Conservation (phyloP, 2,888 invertebrate species). For the Harmothoe impar region DNA sequence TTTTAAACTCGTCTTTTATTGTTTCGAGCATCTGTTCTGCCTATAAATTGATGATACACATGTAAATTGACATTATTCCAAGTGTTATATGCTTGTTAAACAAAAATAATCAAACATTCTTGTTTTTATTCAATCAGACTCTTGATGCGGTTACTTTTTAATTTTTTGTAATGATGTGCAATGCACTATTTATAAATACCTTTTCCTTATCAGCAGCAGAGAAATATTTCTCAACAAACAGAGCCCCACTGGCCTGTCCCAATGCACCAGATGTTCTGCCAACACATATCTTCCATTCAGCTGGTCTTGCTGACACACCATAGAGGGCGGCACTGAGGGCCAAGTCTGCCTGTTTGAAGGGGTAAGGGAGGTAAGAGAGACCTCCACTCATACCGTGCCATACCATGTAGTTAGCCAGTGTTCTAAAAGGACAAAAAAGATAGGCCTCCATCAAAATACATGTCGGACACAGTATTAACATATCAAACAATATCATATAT, state of each 20-base stretch:
- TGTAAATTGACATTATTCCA: background rate
- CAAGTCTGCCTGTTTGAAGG: constrained; percentile 72
- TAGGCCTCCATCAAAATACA: background rate
- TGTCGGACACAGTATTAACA: background rate
- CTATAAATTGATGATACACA: constrained; percentile 68
- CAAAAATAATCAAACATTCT: background rate
- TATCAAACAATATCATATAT: background rate
- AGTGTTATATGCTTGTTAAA: background rate
- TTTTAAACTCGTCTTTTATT: constrained; percentile 73
- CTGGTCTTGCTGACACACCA: constrained; percentile 72
- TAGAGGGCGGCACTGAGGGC: constrained; percentile 71
- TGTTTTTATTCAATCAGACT: background rate
- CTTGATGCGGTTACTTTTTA: too few species aligned
- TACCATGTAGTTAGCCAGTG: constrained; percentile 77
- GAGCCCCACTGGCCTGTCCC: constrained; percentile 75
- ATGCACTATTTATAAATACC: constrained; percentile 71
- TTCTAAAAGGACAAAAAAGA: constrained; percentile 69
- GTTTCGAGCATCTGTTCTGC: constrained; percentile 73
- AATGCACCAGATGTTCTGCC: constrained; percentile 69
- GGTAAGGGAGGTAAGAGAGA: constrained; percentile 72
- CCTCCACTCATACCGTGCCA: constrained; percentile 72
- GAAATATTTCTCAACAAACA: constrained; percentile 76
- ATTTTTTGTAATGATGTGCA: too few species aligned
- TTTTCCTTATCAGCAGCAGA: constrained; percentile 73
- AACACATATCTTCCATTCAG: constrained; percentile 76